Evolutionary conservation across 2,888 invertebrate genomes (phyloP).

Genomic region (Cephus runcator): DNA sequence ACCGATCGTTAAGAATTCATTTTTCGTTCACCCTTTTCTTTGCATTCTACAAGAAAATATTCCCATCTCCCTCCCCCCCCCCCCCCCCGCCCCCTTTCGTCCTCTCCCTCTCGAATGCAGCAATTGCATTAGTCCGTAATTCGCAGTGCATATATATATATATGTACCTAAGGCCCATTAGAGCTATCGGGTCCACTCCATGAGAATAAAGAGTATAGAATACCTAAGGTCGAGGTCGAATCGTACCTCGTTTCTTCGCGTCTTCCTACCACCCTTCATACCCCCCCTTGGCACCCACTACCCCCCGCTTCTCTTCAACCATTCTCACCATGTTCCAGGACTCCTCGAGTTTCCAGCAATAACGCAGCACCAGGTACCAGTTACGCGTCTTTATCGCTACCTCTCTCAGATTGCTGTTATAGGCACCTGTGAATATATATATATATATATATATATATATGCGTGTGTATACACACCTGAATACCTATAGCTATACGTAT

Average conservation of each 20-base stretch:
- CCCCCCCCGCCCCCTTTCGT: no score
- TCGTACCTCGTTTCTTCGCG: background rate
- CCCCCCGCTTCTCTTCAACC: background rate
- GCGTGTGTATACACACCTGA: background rate
- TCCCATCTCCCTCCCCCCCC: background rate
- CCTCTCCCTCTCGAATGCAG: background rate
- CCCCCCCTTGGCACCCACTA: background rate
- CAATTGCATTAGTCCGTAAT: background rate
- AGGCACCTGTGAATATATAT: background rate
- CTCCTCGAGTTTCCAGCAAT: slow-evolving; percentile 3
- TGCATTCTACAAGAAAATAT: background rate
- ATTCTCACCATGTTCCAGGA: background rate
- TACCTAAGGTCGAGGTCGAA: background rate
- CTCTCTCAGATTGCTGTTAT: background rate
- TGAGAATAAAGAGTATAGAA: background rate
- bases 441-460: background rate
- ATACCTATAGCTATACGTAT: background rate
- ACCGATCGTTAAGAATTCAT: background rate
- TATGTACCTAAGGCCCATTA: background rate
- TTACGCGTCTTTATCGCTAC: slow-evolving; percentile 8
- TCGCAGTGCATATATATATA: background rate
- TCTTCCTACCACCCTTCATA: background rate
- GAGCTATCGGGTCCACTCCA: background rate
- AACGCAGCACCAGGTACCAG: background rate
- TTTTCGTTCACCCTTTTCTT: background rate